These are phyloP conservation scores for Heliocidaris tuberculata DNA, from an alignment of 35 echinoderm and acorn worm species.

Conservation along the genomic window DNA sequence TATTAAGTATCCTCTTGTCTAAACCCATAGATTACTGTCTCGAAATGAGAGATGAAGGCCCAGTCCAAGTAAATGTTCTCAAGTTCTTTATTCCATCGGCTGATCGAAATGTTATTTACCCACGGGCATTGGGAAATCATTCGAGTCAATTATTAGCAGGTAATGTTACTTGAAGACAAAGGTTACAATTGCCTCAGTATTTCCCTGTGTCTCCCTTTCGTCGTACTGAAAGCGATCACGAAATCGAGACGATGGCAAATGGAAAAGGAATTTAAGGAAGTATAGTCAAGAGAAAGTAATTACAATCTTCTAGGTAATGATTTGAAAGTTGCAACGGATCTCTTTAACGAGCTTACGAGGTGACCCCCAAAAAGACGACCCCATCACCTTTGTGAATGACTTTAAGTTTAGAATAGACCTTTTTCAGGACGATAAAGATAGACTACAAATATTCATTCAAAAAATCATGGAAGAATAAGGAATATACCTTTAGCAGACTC, in stretches of 20 bases:
- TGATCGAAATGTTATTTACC: background rate
- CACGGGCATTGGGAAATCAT: background rate
- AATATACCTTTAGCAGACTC: no score
- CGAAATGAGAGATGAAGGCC: background rate
- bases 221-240: background rate
- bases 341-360: background rate
- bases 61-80: background rate
- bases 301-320: background rate
- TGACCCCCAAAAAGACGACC: background rate
- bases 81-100: background rate
- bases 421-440: background rate
- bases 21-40: background rate
- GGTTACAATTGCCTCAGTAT: background rate
- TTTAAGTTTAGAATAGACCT: background rate
- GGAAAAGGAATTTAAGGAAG: background rate
- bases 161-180: background rate
- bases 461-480: no score
- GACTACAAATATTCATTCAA: no score
- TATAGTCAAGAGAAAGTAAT: background rate
- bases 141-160: background rate
- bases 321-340: background rate
- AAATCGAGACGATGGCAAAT: background rate
- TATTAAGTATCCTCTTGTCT: background rate
- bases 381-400: background rate
- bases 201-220: background rate